Percentiles rank a stretch among this genome's conserved stretches.
phyloP scores from a whole-genome alignment of 2,113 vertebrate genomes.

The Tautogolabrus adspersus region DNA sequence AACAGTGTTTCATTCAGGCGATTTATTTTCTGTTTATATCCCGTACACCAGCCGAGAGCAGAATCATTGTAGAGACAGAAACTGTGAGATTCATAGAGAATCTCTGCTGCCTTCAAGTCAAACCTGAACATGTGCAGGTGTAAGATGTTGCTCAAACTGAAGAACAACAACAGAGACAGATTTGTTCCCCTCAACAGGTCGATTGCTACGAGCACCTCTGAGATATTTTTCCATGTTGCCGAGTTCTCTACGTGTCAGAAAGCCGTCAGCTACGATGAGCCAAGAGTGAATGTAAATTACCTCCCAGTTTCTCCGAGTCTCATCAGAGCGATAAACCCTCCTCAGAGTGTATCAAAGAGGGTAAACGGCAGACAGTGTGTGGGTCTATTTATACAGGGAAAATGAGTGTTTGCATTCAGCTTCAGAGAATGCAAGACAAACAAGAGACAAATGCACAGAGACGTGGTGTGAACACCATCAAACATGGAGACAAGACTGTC shows the following conservation, averaged over 20 bases:
- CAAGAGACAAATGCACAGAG: conserved; percentile 40
- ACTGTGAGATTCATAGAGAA: background rate
- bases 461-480: background rate
- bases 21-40: conserved; percentile 49
- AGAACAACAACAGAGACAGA: conserved; percentile 1
- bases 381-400: conserved; percentile 32
- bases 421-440: conserved; percentile 32
- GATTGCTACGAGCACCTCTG: conserved; percentile 5
- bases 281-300: conserved; percentile 38
- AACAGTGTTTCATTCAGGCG: conserved; percentile 14
- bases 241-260: background rate
- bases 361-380: conserved; percentile 17
- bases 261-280: background rate
- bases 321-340: conserved; percentile 22
- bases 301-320: conserved; percentile 25
- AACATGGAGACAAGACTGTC: background rate
- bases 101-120: conserved; percentile 15
- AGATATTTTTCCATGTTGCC: conserved; percentile 4
- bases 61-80: conserved; percentile 20
- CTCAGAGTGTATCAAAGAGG: conserved; percentile 31
- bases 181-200: conserved; percentile 24
- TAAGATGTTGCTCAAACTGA: conserved; percentile 8
- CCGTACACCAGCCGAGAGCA: conserved; percentile 18
- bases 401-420: conserved; percentile 1
- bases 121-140: conserved; percentile 23